Base-by-base conservation (phyloP, 2,113 vertebrate species). In the Herpailurus yagouaroundi region DNA sequence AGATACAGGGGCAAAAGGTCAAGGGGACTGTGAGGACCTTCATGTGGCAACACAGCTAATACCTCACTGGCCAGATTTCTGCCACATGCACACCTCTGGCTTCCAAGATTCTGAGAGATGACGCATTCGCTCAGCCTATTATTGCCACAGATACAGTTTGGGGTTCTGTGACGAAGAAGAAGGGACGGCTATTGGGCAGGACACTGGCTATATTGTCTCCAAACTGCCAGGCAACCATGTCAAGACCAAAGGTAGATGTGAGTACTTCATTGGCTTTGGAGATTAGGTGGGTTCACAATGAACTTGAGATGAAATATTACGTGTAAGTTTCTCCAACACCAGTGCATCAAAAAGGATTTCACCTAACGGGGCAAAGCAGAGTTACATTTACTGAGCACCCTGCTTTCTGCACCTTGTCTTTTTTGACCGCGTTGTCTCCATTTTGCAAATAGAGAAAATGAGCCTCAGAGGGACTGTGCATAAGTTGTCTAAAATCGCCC, bases 281-380 rank as follows among this genome's bases (percentile, higher is more conserved):
- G 45, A 71, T 48, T 57, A 52, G 64, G 5, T 55, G 8, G 57
- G 77, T 81, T 94, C 31, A 85, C 82, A 92, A 55, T 93, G 15
- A 92, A 66, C 41, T 83, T 68, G 33, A 79, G 69, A 71, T 93
- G 38, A 93, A 69, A 76, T 57, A 52, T 68, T 71, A 45, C 41
- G 45, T 38, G 2, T 9, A 82, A 55, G 36, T 77, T 95, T 81
- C 64, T 97, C 23, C 15, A 68, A 94, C 33, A 4, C 52, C 29
- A 84, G 7, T 81, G 57, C 31, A 31, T 91, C n/a, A 41, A 36
- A 64, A 76, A 89, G 60, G 5, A 64, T 64, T 85, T 85, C 16
- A 50, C 1, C 82, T 79, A 48, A 69, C 48, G 50, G 85, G 14
- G 15, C 13, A 89, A 89, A 85, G 66, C 13, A 76, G 31, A 25